A percentile compares a stretch with the other conserved stretches of the same genome.
Evolutionary conservation across 2,113 vertebrate genomes (phyloP).

Genomic region (Tragelaphus buxtoni): DNA sequence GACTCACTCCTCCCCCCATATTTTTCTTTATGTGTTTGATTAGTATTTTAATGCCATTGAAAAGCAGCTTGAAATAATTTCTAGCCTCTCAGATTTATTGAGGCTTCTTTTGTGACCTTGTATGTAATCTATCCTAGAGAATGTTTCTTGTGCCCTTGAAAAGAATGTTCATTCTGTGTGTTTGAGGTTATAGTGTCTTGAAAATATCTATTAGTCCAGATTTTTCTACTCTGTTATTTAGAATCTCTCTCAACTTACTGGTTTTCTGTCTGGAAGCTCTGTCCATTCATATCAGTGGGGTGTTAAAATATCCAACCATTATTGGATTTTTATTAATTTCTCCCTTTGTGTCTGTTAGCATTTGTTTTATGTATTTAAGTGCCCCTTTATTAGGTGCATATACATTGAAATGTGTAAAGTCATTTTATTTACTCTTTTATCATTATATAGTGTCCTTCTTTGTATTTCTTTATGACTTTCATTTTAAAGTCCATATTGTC

Average conservation of each 20-base stretch:
- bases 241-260: background rate
- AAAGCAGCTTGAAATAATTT: background rate
- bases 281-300: background rate
- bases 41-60: background rate
- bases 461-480: background rate
- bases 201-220: background rate
- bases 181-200: background rate
- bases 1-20: too few relatives aligned
- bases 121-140: background rate
- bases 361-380: background rate
- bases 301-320: background rate
- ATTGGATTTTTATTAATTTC: background rate
- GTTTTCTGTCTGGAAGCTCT: background rate
- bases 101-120: background rate
- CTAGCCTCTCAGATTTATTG: background rate
- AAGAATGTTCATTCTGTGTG: background rate
- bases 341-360: background rate
- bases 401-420: background rate
- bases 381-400: background rate
- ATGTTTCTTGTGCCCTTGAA: background rate
- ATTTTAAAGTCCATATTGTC: background rate
- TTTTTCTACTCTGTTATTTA: background rate
- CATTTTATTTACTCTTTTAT: background rate
- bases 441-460: background rate
- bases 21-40: background rate